Evolutionary conservation across 2,888 invertebrate species (phyloP).

Genomic region (Oscheius sp.): DNA sequence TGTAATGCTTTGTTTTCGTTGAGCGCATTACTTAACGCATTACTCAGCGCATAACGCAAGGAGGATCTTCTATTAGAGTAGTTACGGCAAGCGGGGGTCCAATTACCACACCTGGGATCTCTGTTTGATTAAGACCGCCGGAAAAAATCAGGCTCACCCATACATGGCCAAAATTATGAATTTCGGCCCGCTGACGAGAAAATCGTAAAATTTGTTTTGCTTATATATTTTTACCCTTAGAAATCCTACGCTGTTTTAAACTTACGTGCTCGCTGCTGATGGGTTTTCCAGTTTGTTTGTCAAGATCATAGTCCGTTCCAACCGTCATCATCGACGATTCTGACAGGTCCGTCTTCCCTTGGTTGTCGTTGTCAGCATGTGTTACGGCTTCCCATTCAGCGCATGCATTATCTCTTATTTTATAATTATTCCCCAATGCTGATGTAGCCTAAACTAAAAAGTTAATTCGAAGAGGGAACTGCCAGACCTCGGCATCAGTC

Average conservation of each 20-base stretch:
- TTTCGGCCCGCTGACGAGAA: not conserved
- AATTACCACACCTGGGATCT: not conserved
- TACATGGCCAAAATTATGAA: not conserved
- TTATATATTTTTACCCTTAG: not conserved
- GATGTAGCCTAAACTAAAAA: constrained; percentile 9
- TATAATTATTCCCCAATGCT: not conserved
- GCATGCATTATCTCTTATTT: constrained; percentile 1
- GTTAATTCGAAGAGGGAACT: not conserved
- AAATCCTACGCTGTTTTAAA: constrained; percentile 10
- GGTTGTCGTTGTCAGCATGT: not conserved
- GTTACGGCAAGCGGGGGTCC: not conserved
- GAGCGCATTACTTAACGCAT: too few relatives aligned
- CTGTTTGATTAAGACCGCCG: not conserved
- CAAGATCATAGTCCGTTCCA: not conserved
- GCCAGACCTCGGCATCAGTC: constrained; percentile 9
- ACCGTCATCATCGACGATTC: constrained; percentile 3
- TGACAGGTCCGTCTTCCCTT: constrained; percentile 2
- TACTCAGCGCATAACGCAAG: too few relatives aligned
- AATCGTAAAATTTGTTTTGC: not conserved
- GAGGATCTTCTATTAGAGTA: not conserved
- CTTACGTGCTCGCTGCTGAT: not conserved
- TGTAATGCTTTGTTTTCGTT: constrained; percentile 6
- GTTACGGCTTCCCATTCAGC: constrained; percentile 5
- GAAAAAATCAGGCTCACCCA: not conserved
- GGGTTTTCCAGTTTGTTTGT: constrained; percentile 4